Conservation (phyloP, 2,888 invertebrate genomes). For the Mechanitis mazaeus region DNA sequence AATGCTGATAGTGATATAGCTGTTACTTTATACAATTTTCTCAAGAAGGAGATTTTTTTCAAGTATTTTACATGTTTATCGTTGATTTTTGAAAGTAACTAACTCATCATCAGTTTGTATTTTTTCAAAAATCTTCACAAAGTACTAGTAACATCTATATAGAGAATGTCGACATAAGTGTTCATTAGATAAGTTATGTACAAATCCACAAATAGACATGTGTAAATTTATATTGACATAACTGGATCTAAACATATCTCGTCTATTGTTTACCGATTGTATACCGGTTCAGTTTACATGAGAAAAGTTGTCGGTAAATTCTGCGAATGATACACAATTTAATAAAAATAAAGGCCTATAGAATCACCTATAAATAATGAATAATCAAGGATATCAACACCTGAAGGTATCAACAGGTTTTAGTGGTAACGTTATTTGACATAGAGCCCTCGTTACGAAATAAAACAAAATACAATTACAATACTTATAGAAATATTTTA, state of each 20-base stretch:
- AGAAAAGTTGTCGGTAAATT: slow-evolving; percentile 40
- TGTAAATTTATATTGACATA: background rate
- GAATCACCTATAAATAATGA: slow-evolving; percentile 47
- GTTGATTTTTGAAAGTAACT: no score
- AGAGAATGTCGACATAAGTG: no score
- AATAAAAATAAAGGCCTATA: slow-evolving; percentile 39
- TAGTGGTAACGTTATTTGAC: slow-evolving; percentile 2
- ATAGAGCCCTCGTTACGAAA: background rate
- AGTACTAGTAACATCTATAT: no score
- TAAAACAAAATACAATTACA: background rate
- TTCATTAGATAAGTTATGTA: no score
- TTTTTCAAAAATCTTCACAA: no score
- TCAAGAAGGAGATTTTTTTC: no score
- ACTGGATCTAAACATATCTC: slow-evolving; percentile 1
- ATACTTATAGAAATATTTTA: no score
- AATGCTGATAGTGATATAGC: background rate
- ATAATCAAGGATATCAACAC: slow-evolving; percentile 33
- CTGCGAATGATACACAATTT: slow-evolving; percentile 48
- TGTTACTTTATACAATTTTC: background rate
- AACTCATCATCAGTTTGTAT: no score
- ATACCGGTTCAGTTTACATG: slow-evolving; percentile 37
- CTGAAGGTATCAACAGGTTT: slow-evolving; percentile 10
- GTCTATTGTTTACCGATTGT: slow-evolving; percentile 37
- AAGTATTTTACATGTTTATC: no score
- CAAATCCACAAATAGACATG: no score